A percentile compares a stretch with the other conserved stretches of the same genome.
These are phyloP conservation scores for Microtus obscurus DNA, from an alignment of 2,797 vertebrate species.

Conservation along the genomic window DNA sequence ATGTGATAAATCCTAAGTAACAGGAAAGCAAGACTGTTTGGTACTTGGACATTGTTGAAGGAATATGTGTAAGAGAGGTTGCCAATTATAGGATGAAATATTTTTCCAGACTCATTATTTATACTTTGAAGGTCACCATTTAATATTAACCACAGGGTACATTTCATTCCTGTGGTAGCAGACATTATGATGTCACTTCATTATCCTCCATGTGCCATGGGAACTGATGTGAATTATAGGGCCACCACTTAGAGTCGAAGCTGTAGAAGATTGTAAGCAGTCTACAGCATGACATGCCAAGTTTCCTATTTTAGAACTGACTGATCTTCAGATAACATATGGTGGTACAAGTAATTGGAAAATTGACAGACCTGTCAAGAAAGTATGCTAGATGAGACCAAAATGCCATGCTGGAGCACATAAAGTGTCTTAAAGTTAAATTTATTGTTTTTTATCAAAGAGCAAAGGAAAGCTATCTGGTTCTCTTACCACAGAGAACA, in stretches of 20 bases:
- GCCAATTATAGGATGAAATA: conserved; percentile 66
- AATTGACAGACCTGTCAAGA: conserved; percentile 97
- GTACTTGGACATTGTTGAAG: conserved; percentile 33
- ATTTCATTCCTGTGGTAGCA: conserved; percentile 84
- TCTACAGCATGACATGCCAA: conserved; percentile 88
- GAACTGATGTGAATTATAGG: conserved; percentile 86
- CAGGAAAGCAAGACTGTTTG: conserved; percentile 45
- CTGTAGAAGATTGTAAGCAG: conserved; percentile 92
- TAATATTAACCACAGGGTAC: conserved; percentile 83
- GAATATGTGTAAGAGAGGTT: conserved; percentile 12
- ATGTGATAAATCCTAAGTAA: conserved; percentile 30
- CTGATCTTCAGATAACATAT: conserved; percentile 95
- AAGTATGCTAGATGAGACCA: conserved; percentile 94
- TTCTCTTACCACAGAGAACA: conserved; percentile 86
- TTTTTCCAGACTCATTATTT: conserved; percentile 76
- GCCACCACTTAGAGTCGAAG: conserved; percentile 84
- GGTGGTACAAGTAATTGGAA: conserved; percentile 96
- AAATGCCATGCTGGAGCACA: conserved; percentile 90
- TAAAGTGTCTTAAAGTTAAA: conserved; percentile 91
- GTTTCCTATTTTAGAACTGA: conserved; percentile 94
- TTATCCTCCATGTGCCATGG: conserved; percentile 81
- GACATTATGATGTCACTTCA: conserved; percentile 86
- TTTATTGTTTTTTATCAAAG: conserved; percentile 92
- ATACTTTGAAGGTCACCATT: conserved; percentile 80
- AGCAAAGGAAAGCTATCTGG: conserved; percentile 89